Evolutionary conservation across 2,113 vertebrate genomes (phyloP), one percentile per base, ranked within the genome.

Genomic region (Hemicordylus capensis): DNA sequence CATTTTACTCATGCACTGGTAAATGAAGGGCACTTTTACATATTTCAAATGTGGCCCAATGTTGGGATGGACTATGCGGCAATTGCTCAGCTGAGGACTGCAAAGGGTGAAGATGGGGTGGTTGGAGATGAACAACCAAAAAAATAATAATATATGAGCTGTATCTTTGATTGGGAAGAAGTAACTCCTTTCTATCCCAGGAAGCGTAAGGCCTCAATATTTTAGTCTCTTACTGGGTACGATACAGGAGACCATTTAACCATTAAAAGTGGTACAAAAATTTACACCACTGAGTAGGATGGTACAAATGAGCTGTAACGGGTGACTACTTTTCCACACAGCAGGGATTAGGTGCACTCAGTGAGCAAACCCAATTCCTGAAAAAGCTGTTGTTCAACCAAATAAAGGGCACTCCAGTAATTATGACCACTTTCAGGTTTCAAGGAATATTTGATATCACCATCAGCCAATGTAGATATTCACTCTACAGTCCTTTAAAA

Each of bases 381-480:
- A 12, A 22, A 66, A 0, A 0, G 0, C 84, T 67, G 0, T 44
- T 48, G 77, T 58, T 89, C 56, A 24, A 72, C 8, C 78, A 28
- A 24, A 66, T 39, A 79, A 76, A 81, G 26, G 56, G 20, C 83
- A 84, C 61, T n/a, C 74, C 74, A 79, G 67, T 76, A 64, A 83
- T 12, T 84, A 42, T 34, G 28, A 28, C 80, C 83, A 82, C 66
- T 24, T 91, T 73, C 34, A 46, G 37, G 72, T 85, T 91, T 76
- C 59, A 87, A 88, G 90, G 39, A 80, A 51, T 89, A 37, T 63
- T 87, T 54, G 66, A 70, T 74, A 80, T 89, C 83, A 85, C 51
- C 44, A 48, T 70, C 78, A 54, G 78, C 19, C 46, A 91, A 86
- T 70, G 88, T 77, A 37, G 70, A 82, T 89, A 83, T 26, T 76